A percentile compares a stretch with the other conserved stretches of the same genome.
Evolutionary conservation across 2,797 vertebrate species (phyloP).

Genomic region (Antrozous pallidus): DNA sequence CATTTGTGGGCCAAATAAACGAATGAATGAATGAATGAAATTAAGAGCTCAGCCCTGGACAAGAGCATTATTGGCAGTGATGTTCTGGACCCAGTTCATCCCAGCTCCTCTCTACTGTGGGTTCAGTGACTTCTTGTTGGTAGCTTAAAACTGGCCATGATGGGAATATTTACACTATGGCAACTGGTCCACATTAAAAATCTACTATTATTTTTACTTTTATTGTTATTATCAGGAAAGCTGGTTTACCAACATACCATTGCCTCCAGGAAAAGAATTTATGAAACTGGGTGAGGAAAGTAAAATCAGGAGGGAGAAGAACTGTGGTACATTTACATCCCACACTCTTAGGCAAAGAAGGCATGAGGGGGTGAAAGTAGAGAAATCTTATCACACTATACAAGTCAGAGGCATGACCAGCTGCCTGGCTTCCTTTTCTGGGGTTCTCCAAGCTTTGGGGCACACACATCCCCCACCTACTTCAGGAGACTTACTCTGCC

Average conservation of each 20-base stretch:
- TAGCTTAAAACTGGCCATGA: not conserved
- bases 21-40: not conserved
- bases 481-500: constrained; percentile 91
- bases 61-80: not conserved
- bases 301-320: not conserved
- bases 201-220: too few relatives aligned
- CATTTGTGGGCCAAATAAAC: not conserved
- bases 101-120: not conserved
- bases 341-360: not conserved
- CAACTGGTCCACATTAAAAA: not conserved
- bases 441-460: not conserved
- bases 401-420: not conserved
- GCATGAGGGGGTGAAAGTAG: accelerated
- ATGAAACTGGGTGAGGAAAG: not conserved
- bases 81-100: not conserved
- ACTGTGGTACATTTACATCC: not conserved
- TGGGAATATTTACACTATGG: not conserved
- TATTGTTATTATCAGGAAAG: not conserved
- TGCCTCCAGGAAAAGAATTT: not conserved
- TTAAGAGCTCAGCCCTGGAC: not conserved
- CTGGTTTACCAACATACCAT: not conserved
- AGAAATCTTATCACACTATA: not conserved
- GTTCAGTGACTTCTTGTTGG: not conserved
- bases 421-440: not conserved
- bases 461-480: accelerated